Conservation (phyloP, 2,888 invertebrate species). For the Chelonus formosanus region DNA sequence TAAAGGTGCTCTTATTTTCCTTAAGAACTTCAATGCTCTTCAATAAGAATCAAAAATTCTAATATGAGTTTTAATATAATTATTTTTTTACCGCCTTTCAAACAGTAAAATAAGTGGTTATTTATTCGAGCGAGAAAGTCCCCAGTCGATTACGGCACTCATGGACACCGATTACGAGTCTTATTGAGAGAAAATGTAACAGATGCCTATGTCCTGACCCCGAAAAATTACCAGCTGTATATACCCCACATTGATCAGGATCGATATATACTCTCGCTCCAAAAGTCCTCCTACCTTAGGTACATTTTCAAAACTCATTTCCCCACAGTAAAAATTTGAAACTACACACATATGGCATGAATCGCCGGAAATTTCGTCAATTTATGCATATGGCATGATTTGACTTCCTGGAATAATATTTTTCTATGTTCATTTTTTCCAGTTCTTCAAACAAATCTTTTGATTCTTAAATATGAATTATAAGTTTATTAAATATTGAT, state of each 20-base stretch:
- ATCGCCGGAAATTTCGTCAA: slow-evolving; percentile 22
- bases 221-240: slow-evolving; percentile 41
- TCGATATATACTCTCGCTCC: slow-evolving; percentile 26
- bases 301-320: background rate
- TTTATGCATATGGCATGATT: slow-evolving; percentile 25
- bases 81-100: no score
- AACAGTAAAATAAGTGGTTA: background rate
- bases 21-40: background rate
- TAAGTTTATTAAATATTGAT: no score
- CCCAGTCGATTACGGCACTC: slow-evolving; percentile 34
- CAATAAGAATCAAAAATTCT: no score
- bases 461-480: no score
- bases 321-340: slow-evolving; percentile 8
- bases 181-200: slow-evolving; percentile 15
- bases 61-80: no score
- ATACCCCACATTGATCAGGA: slow-evolving; percentile 29
- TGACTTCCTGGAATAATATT: slow-evolving; percentile 15
- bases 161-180: slow-evolving; percentile 43
- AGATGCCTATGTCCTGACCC: slow-evolving; percentile 7
- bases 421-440: background rate
- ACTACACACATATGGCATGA: slow-evolving; percentile 29
- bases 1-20: background rate
- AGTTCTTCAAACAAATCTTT: background rate
- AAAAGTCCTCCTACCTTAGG: background rate
- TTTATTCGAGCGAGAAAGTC: slow-evolving; percentile 38